phyloP scores from a whole-genome alignment of 2,888 invertebrate species.

The Drosophila putrida region DNA sequence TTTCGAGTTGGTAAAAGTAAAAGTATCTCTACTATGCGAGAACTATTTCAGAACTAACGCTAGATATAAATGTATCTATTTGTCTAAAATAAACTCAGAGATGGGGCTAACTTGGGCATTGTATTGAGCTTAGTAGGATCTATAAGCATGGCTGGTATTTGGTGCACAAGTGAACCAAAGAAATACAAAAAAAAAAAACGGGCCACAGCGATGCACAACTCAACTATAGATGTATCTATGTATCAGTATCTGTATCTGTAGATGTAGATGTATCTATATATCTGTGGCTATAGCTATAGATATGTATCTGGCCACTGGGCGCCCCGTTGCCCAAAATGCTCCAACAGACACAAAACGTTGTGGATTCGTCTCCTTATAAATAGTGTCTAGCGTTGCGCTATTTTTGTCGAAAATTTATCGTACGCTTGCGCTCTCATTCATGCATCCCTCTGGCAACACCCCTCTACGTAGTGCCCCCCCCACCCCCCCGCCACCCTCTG shows the following conservation, averaged over 20 bases:
- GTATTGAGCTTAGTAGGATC: slow-evolving; percentile 23
- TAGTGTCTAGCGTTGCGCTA: slow-evolving; percentile 79
- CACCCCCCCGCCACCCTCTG: background rate
- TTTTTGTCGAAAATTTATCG: slow-evolving; percentile 79
- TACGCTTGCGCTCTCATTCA: slow-evolving; percentile 78
- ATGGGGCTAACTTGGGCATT: slow-evolving; percentile 11
- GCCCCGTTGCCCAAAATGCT: slow-evolving; percentile 53
- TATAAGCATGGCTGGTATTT: slow-evolving; percentile 59
- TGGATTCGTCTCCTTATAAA: slow-evolving; percentile 71
- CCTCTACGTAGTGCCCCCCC: slow-evolving; percentile 1
- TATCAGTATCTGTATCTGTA: slow-evolving; percentile 29
- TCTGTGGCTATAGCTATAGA: slow-evolving; percentile 21
- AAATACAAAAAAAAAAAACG: slow-evolving; percentile 30
- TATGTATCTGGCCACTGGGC: slow-evolving; percentile 60
- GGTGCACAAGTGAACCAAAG: slow-evolving; percentile 59
- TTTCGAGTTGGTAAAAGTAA: background rate
- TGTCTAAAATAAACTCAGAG: slow-evolving; percentile 16
- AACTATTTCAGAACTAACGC: slow-evolving; percentile 4
- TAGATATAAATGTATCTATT: slow-evolving; percentile 15
- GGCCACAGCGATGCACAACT: slow-evolving; percentile 44
- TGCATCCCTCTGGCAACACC: slow-evolving; percentile 42
- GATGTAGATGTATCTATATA: slow-evolving; percentile 20
- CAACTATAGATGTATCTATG: slow-evolving; percentile 27
- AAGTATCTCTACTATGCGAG: slow-evolving; percentile 9
- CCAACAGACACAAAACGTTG: slow-evolving; percentile 38